These are phyloP conservation scores for Sclerodermus sp. DNA, from an alignment of 2,888 invertebrate genomes.

Conservation along the genomic window DNA sequence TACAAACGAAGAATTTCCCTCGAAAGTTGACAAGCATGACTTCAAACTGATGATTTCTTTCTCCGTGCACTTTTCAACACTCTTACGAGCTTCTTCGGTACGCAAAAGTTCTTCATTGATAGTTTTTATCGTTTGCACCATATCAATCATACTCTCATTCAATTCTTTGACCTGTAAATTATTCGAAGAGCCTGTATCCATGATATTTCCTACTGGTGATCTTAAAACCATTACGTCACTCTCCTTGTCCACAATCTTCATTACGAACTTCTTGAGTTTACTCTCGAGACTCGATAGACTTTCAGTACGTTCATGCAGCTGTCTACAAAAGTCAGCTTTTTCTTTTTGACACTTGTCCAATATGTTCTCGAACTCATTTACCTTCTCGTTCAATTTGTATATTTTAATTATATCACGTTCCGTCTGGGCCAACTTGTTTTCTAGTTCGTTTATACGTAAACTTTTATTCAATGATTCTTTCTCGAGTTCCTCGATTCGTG, in stretches of 20 bases:
- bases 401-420: slow-evolving; percentile 24
- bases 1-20: slow-evolving; percentile 34
- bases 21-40: slow-evolving; percentile 27
- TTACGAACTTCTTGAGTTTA: slow-evolving; percentile 28
- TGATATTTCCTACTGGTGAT: slow-evolving; percentile 22
- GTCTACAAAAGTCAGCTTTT: slow-evolving; percentile 25
- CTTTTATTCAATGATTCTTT: slow-evolving; percentile 26
- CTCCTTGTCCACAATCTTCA: slow-evolving; percentile 31
- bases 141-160: slow-evolving; percentile 27
- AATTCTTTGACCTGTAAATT: slow-evolving; percentile 30
- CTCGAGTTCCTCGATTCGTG: slow-evolving; percentile 34
- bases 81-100: slow-evolving; percentile 30
- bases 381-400: slow-evolving; percentile 28
- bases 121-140: slow-evolving; percentile 23
- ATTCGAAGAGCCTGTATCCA: slow-evolving; percentile 29
- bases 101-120: slow-evolving; percentile 30
- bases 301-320: slow-evolving; percentile 25
- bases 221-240: slow-evolving; percentile 28
- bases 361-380: slow-evolving; percentile 29
- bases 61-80: slow-evolving; percentile 29
- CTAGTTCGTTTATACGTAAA: slow-evolving; percentile 21
- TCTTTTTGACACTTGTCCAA: slow-evolving; percentile 26
- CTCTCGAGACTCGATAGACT: slow-evolving; percentile 30
- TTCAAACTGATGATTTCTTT: slow-evolving; percentile 31
- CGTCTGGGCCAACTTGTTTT: slow-evolving; percentile 17